Evolutionary conservation across 2,888 invertebrate genomes (phyloP), one percentile per base, ranked within the genome.

Genomic region (Pollenia angustigena): DNA sequence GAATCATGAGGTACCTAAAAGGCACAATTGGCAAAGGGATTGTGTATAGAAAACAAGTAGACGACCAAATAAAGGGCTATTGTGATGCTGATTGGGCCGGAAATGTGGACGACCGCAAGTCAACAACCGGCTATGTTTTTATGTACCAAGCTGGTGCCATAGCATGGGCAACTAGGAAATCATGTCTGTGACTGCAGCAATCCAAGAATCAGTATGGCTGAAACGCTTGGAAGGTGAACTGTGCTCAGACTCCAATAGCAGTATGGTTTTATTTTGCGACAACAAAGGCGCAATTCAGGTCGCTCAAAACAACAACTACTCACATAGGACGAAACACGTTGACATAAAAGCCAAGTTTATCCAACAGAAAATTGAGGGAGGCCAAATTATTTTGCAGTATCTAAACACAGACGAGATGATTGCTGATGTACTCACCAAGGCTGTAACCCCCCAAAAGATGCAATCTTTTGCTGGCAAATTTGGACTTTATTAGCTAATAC

Each of bases 1-100:
- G 0, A 88, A 88, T 71, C 18, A 16, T 71, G 74, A n/a, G 7
- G 40, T n/a, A 71, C 48, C 12, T 85, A 14, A 83, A 88, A 74
- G 80, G 82, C 12, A 71, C 82, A 9, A 76, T 72, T 10, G 16
- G 80, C 18, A 71, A 66, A 54, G 80, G 71, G 0, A 66, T 81
- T 11, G 56, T 52, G n/a, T 87, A 79, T 54, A 71, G 18, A 46
- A 85, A 79, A 66, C 18, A 69, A 16, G 16, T 16, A 23, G 69
- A 68, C 4, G 10, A 54, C 0, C 18, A 18, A 18, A 18, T 56
- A 10, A 23, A 1, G 1, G 56, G 56, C 8, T 56, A 23, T 56
- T 48, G 48, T 50, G 48, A 48, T 50, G 48, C 66, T 1, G 48
- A 48, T 48, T 23, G 66, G 23, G 23, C 18, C 11, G 48, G 48